Evolutionary conservation across 2,797 vertebrate genomes (phyloP).

Genomic region (Microctenopoma stevenorrisi): DNA sequence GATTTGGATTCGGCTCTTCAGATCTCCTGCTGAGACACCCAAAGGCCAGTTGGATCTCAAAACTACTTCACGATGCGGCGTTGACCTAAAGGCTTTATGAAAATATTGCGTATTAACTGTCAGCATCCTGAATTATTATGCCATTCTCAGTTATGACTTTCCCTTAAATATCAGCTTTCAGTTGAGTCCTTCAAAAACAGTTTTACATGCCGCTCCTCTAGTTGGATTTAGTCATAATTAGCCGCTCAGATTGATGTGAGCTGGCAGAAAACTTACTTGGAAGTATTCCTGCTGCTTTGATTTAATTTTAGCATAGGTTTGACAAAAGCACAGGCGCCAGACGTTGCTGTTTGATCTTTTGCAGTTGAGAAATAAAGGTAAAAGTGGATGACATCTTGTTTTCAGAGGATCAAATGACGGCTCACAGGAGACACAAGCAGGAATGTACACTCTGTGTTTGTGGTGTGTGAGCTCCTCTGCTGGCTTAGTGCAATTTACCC

Average conservation of each 20-base stretch:
- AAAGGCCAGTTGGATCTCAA: slow-evolving; percentile 25
- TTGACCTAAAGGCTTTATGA: not conserved
- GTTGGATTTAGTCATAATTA: slow-evolving; percentile 33
- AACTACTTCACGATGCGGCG: slow-evolving; percentile 15
- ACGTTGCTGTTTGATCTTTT: slow-evolving; percentile 25
- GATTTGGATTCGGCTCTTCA: slow-evolving; percentile 5
- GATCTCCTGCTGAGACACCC: slow-evolving; percentile 16
- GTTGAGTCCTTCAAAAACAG: slow-evolving; percentile 20
- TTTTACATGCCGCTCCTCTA: slow-evolving; percentile 5
- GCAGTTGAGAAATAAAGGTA: slow-evolving; percentile 9
- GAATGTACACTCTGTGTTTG: not conserved
- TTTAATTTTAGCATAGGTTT: slow-evolving; percentile 21
- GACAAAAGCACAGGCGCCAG: slow-evolving; percentile 3
- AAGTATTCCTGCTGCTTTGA: slow-evolving; percentile 32
- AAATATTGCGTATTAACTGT: not conserved
- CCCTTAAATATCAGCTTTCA: slow-evolving; percentile 19
- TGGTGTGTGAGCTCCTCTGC: not conserved
- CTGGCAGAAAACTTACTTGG: not conserved
- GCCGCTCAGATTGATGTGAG: slow-evolving; percentile 23
- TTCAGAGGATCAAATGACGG: slow-evolving; percentile 28
- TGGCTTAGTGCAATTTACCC: not conserved
- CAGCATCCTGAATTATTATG: not conserved
- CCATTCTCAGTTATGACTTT: not conserved
- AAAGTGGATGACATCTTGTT: slow-evolving; percentile 21
- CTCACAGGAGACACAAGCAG: not conserved